phyloP scores from a whole-genome alignment of 2,888 invertebrate genomes.

The Eupithecia abbreviata region DNA sequence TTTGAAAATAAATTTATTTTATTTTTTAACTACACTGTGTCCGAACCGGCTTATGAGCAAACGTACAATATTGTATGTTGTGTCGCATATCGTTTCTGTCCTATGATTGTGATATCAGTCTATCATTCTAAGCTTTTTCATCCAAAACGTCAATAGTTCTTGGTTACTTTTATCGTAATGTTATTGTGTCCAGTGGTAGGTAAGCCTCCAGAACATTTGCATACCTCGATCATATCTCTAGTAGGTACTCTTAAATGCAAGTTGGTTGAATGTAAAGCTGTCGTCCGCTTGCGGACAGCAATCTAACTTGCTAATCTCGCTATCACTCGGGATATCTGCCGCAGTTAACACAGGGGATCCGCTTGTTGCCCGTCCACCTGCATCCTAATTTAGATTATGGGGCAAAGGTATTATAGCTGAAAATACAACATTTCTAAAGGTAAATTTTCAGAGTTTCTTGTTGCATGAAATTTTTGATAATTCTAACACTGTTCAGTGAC shows the following conservation, averaged over 20 bases:
- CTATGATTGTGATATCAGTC: too few relatives aligned
- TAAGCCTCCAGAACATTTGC: not conserved
- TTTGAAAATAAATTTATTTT: too few relatives aligned
- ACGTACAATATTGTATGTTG: too few relatives aligned
- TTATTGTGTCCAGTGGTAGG: too few relatives aligned
- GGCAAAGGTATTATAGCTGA: not conserved
- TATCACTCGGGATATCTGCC: conserved; percentile 26
- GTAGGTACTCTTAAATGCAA: not conserved
- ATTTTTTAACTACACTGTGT: too few relatives aligned
- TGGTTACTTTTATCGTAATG: too few relatives aligned
- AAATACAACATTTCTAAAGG: not conserved
- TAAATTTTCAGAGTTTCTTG: not conserved
- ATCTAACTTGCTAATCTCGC: conserved; percentile 33
- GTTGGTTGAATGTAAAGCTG: not conserved
- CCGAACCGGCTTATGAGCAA: too few relatives aligned
- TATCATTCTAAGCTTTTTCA: too few relatives aligned
- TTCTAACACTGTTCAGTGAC: too few relatives aligned
- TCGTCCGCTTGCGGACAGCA: conserved; percentile 15
- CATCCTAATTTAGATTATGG: not conserved
- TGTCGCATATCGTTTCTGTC: too few relatives aligned
- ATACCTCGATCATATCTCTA: not conserved
- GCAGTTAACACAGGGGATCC: conserved; percentile 12
- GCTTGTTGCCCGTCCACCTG: conserved; percentile 6
- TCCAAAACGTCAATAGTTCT: too few relatives aligned
- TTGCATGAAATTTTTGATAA: too few relatives aligned